Evolutionary conservation across 2,797 vertebrate species (phyloP).

Genomic region (Liparis tanakae): DNA sequence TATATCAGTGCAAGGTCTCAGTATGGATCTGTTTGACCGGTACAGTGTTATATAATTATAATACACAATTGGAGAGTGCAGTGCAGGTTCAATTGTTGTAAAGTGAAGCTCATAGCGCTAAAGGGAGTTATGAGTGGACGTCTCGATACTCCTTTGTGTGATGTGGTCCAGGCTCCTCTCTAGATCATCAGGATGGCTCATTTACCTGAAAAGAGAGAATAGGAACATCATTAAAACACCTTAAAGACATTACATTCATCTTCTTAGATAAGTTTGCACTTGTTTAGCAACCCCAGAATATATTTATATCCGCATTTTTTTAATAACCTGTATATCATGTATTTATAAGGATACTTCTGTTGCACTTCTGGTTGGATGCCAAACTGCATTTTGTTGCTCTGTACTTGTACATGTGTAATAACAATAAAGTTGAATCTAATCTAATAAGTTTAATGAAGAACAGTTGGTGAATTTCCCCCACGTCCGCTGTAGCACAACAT

Average conservation of each 20-base stretch:
- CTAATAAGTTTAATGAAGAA: not conserved
- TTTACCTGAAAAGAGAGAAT: slow-evolving; percentile 48
- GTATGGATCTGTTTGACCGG: slow-evolving; percentile 16
- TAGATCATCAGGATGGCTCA: slow-evolving; percentile 5
- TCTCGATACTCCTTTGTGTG: slow-evolving; percentile 22
- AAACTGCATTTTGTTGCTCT: too few relatives aligned
- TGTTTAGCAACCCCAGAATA: too few relatives aligned
- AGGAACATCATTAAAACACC: slow-evolving; percentile 9
- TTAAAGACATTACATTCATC: not conserved
- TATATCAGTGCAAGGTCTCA: slow-evolving; percentile 23
- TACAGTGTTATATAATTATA: not conserved
- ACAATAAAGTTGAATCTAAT: too few relatives aligned
- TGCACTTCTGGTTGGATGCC: too few relatives aligned
- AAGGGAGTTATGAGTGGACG: slow-evolving; percentile 5
- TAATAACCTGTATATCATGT: too few relatives aligned
- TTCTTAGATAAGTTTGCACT: not conserved
- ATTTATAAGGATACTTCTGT: too few relatives aligned
- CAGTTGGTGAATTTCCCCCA: not conserved
- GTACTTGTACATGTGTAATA: too few relatives aligned
- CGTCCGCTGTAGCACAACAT: not conserved
- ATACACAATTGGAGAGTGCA: slow-evolving; percentile 14
- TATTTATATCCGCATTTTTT: too few relatives aligned
- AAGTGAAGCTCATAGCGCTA: not conserved
- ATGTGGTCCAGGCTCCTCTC: slow-evolving; percentile 8
- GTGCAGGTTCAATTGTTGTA: slow-evolving; percentile 7